Evolutionary conservation across 2,113 vertebrate genomes (phyloP), one percentile per base, ranked within the genome.

Genomic region (Conger conger): DNA sequence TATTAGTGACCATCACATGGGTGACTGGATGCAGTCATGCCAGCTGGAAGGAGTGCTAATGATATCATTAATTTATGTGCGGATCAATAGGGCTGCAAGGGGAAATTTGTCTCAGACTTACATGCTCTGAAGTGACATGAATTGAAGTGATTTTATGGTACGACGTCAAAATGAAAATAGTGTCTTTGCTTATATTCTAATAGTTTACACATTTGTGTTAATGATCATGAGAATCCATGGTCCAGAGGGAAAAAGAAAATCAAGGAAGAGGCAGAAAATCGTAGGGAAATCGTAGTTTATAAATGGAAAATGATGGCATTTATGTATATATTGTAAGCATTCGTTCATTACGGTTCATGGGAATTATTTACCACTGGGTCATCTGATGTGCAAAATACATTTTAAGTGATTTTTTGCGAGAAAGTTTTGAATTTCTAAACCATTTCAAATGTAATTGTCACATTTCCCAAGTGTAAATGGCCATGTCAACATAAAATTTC

Each of bases 21-120:
- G n/a, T 82, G 81, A 83, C 16, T 37, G 42, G 20, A 82, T 50
- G 8, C 73, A 27, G 27, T 45, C 63, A 33, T 40, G 60, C 40
- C 76, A 76, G 73, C 81, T 40, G 38, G 79, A 81, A 76, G 50
- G 9, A 76, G 76, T 40, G 16, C 63, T 83, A 87, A 87, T 82
- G 23, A 79, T 80, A 79, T 82, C 79, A 80, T 80, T 83, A 40
- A 85, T 85, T 85, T 76, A 57, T 45, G 53, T 40, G 42, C 5
- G 68, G 77, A 87, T 87, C 83, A 76, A 85, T 82, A 76, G 60
- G 35, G 2, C n/a, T 85, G 50, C 33, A 80, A 60, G n/a, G 76
- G 23, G 38, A 40, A 60, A 54, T 30, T 73, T 84, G 18, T n/a
- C 18, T 50, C n/a, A 57, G 20, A 57, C 18, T 79, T 60, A 77